phyloP scores from a whole-genome alignment of 2,888 invertebrate species.

The Plagodis dolabraria region DNA sequence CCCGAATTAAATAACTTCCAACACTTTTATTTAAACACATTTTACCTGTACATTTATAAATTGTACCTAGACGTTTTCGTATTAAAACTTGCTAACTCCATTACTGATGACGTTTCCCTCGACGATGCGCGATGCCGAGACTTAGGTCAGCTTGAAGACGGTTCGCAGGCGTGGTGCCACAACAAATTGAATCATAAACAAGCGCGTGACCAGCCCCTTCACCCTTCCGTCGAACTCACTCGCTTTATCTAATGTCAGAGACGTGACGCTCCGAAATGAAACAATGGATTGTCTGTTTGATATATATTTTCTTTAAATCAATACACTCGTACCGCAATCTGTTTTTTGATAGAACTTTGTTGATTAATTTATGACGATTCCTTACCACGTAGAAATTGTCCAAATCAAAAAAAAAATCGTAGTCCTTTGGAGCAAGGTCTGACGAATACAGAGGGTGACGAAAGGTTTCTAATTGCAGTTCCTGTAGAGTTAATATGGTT shows the following conservation, averaged over 20 bases:
- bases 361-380: no score
- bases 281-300: slow-evolving; percentile 32
- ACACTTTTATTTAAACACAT: no score
- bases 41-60: no score
- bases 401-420: no score
- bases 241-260: slow-evolving; percentile 42
- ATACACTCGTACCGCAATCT: neutral
- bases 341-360: no score
- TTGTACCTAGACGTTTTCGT: neutral
- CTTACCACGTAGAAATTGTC: no score
- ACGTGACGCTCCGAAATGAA: slow-evolving; percentile 37
- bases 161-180: slow-evolving; percentile 51
- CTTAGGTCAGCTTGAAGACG: slow-evolving; percentile 63
- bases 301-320: slow-evolving; percentile 6
- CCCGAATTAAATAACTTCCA: no score
- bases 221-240: slow-evolving; percentile 35
- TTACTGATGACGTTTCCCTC: slow-evolving; percentile 28
- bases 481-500: no score
- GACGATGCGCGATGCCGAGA: slow-evolving; percentile 20
- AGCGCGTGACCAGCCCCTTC: slow-evolving; percentile 55
- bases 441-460: no score
- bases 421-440: no score
- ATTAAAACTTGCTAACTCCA: slow-evolving; percentile 33
- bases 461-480: no score
- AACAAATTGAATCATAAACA: slow-evolving; percentile 75